phyloP scores from a whole-genome alignment of 2,113 vertebrate species.

The Aythya baeri region DNA sequence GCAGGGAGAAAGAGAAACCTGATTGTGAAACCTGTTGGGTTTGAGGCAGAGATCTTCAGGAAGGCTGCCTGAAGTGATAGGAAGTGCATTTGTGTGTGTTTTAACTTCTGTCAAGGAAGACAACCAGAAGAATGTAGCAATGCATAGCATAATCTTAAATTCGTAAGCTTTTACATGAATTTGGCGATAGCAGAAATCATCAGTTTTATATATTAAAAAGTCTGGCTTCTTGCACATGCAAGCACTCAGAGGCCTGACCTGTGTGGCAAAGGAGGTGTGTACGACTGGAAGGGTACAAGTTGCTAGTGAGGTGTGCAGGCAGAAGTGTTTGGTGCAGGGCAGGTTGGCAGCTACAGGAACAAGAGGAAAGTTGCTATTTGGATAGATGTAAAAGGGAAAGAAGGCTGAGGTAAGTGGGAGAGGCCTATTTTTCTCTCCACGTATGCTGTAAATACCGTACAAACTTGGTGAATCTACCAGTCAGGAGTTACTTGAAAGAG shows the following conservation, averaged over 20 bases:
- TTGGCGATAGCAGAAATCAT: background rate
- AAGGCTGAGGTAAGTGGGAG: background rate
- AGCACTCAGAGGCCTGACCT: background rate
- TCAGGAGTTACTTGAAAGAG: background rate
- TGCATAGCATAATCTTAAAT: background rate
- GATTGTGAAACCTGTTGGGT: background rate
- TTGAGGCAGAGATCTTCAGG: background rate
- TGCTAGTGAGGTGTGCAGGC: background rate
- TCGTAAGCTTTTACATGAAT: background rate
- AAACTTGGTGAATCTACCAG: background rate
- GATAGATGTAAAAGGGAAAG: background rate
- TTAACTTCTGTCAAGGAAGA: background rate
- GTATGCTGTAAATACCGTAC: background rate
- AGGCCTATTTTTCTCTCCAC: slow-evolving; percentile 23
- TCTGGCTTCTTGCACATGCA: background rate
- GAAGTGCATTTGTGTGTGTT: background rate
- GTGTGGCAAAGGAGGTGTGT: background rate
- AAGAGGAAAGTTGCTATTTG: background rate
- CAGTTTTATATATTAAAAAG: background rate
- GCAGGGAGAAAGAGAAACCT: background rate
- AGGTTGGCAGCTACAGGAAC: slow-evolving; percentile 19
- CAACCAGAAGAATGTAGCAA: background rate
- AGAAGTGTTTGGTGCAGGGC: background rate
- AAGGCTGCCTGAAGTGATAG: background rate
- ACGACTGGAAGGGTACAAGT: background rate